phyloP scores from a whole-genome alignment of 2,888 invertebrate species.

The Eurytoma adleriae region DNA sequence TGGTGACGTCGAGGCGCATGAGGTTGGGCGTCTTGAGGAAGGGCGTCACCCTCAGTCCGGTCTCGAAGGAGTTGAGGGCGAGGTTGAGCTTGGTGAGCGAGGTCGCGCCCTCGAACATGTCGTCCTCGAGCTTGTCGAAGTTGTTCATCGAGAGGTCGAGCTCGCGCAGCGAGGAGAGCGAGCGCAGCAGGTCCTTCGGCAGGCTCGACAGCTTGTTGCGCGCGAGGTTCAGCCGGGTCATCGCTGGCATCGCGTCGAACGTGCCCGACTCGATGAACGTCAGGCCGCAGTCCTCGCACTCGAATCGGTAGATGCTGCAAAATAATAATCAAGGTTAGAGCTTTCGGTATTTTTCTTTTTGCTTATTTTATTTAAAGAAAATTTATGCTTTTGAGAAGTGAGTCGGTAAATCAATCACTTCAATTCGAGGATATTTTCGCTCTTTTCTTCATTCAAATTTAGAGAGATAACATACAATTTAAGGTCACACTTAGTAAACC shows the following conservation, averaged over 20 bases:
- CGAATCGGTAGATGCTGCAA: conserved; percentile 82
- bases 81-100: conserved; percentile 83
- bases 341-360: too few relatives aligned
- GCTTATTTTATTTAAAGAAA: too few relatives aligned
- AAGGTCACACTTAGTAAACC: too few relatives aligned
- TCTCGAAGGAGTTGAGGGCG: conserved; percentile 83
- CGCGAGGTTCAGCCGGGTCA: conserved; percentile 83
- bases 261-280: conserved; percentile 81
- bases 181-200: conserved; percentile 70
- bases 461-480: too few relatives aligned
- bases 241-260: conserved; percentile 84
- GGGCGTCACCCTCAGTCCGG: conserved; percentile 81
- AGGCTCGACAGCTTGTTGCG: conserved; percentile 77
- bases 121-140: conserved; percentile 80
- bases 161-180: conserved; percentile 80
- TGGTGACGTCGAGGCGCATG: conserved; percentile 83
- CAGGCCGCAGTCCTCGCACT: conserved; percentile 86
- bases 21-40: conserved; percentile 82
- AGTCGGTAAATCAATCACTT: too few relatives aligned
- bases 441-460: too few relatives aligned
- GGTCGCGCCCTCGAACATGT: conserved; percentile 82
- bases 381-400: too few relatives aligned
- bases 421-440: too few relatives aligned
- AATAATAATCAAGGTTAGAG: neutral
- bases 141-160: conserved; percentile 86